These are phyloP conservation scores for Marmota flaviventris DNA, from an alignment of 2,113 vertebrate species.

Conservation along the genomic window DNA sequence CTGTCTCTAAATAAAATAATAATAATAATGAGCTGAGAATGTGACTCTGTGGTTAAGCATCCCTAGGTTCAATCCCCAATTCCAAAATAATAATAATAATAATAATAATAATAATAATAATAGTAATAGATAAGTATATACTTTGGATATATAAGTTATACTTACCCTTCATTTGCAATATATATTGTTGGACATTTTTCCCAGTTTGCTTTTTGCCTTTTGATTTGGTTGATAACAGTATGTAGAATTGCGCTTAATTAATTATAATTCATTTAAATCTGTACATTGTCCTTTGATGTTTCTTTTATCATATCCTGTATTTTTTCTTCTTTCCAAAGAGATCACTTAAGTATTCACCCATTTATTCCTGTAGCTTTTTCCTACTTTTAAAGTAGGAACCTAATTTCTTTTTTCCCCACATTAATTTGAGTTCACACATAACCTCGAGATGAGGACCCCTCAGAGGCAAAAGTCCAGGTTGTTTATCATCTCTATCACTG, in stretches of 20 bases:
- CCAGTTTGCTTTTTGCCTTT: not conserved
- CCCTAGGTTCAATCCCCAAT: too few species aligned
- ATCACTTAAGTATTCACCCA: not conserved
- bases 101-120: too few species aligned
- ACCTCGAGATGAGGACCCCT: not conserved
- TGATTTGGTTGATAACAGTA: not conserved
- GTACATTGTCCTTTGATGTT: not conserved
- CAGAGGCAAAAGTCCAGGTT: not conserved
- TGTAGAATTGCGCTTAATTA: not conserved
- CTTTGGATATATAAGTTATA: not conserved
- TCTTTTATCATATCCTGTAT: not conserved
- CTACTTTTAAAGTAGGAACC: not conserved
- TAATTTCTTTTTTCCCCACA: not conserved
- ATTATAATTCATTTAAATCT: not conserved
- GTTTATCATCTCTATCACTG: not conserved
- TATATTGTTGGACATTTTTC: not conserved
- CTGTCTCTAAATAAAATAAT: too few species aligned
- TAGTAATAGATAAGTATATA: too few species aligned
- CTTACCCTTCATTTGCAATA: not conserved
- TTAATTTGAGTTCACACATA: slow-evolving; percentile 12
- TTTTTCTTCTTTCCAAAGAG: not conserved
- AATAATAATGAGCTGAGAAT: too few species aligned
- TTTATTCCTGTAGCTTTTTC: not conserved
- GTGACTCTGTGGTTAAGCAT: too few species aligned
- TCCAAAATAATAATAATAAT: too few species aligned